phyloP scores from a whole-genome alignment of 1,140 invertebrate species.

The Semibalanus balanoides region DNA sequence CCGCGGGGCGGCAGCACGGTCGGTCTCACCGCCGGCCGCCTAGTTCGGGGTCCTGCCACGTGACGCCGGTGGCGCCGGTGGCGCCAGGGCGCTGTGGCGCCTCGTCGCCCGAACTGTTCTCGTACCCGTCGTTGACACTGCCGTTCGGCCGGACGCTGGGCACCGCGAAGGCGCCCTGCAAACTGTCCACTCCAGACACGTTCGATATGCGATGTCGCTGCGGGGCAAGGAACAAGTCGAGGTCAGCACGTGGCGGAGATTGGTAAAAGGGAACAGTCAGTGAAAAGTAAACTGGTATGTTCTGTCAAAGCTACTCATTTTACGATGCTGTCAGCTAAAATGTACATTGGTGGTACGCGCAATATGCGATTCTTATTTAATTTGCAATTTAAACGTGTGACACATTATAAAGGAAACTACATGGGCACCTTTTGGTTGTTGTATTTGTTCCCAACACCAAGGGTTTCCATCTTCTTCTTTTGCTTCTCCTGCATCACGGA shows the following conservation, averaged over 20 bases:
- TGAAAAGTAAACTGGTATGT: too few species aligned
- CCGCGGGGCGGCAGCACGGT: too few species aligned
- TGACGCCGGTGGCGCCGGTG: too few species aligned
- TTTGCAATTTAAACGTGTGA: neutral
- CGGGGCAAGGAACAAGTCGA: neutral
- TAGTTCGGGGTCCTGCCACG: too few species aligned
- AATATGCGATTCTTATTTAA: too few species aligned
- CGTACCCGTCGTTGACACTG: neutral
- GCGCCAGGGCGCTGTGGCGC: too few species aligned
- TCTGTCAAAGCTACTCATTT: too few species aligned
- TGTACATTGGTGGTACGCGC: neutral
- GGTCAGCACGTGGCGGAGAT: too few species aligned
- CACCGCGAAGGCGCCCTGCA: neutral
- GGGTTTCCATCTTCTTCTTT: slow-evolving; percentile 56
- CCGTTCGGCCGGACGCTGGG: neutral
- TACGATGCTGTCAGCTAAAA: neutral
- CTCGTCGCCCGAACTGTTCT: slow-evolving; percentile 5
- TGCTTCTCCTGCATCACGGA: slow-evolving; percentile 72
- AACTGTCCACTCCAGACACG: neutral
- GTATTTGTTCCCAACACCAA: slow-evolving; percentile 67
- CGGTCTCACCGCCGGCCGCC: too few species aligned
- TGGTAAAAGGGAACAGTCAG: too few species aligned
- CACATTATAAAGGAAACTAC: neutral
- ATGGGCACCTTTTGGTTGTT: slow-evolving; percentile 36
- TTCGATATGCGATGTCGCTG: neutral